Evolutionary conservation across 2,888 invertebrate genomes (phyloP).

Genomic region (Eumacrocentrus americanus): DNA sequence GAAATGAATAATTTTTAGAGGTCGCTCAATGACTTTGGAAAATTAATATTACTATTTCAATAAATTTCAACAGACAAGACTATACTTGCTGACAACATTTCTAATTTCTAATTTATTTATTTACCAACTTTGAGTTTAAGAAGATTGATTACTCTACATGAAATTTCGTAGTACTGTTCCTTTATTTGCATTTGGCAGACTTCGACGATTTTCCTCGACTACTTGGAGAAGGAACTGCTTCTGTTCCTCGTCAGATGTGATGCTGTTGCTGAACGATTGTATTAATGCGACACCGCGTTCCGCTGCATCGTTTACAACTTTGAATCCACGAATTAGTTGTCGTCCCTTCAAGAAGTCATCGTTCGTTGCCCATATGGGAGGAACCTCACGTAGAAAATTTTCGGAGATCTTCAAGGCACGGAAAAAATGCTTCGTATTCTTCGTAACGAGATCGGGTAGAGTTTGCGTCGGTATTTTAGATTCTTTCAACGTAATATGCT

Average conservation of each 20-base stretch:
- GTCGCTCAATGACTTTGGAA: too few relatives aligned
- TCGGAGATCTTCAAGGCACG: neutral
- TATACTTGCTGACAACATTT: too few relatives aligned
- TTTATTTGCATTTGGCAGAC: neutral
- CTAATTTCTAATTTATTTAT: too few relatives aligned
- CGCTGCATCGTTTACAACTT: constrained; percentile 1
- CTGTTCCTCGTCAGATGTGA: neutral
- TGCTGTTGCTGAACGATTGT: neutral
- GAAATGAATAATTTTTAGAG: too few relatives aligned
- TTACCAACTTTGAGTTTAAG: too few relatives aligned
- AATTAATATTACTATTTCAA: too few relatives aligned
- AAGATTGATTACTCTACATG: too few relatives aligned
- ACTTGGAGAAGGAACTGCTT: neutral
- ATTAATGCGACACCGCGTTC: constrained; percentile 6
- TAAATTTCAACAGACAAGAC: too few relatives aligned
- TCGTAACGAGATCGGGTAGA: neutral
- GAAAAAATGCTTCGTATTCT: constrained; percentile 5
- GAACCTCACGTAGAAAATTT: neutral
- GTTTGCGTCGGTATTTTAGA: neutral
- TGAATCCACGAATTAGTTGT: neutral
- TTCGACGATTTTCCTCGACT: neutral
- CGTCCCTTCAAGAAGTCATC: neutral
- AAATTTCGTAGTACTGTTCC: neutral
- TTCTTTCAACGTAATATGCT: too few relatives aligned
- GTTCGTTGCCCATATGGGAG: neutral